Evolutionary conservation across 2,797 vertebrate genomes (phyloP), one percentile per base, ranked within the genome.

Genomic region (Trichosurus vulpecula): DNA sequence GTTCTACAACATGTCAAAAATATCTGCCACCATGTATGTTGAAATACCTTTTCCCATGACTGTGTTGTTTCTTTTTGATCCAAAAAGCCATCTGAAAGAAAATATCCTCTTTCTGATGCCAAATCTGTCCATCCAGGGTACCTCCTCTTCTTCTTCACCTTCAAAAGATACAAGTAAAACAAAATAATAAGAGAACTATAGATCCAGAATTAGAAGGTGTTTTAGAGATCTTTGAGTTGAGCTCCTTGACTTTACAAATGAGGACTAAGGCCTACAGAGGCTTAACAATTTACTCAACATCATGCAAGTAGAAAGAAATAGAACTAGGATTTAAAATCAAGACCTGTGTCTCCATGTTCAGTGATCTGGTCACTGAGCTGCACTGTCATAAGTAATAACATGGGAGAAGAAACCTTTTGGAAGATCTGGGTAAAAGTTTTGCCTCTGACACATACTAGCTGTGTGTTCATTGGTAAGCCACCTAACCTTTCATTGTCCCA

Each of bases 61-160:
- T 97, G 11, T 95, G 52, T 94, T 92, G 31, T 97, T 98, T 97
- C 95, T 94, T 96, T 90, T 97, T 93, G 92, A 94, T 61, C 94
- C 90, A 31, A 52, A 96, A 66, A 98, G 13, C 6, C 96, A 97
- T 92, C 97, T 98, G 29, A 98, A 96, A 97, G 98, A 97, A 61
- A 97, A 96, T 90, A 96, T 96, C 91, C 98, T 98, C 96, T 92
- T 96, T 90, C 95, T 97, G 35, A 98, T 97, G 93, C 95, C 96
- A 97, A 98, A 58, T 90, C 93, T 98, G n/a, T 92, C 66, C 55
- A 98, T 57, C 94, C 97, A 98, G 57, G 96, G 91, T 41, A 97
- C 96, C 93, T 54, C 81, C 31, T 96, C 81, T 30, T 92, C 87
- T 81, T 54, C 91, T 93, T 93, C 74, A 87, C 89, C 98, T 95